Evolutionary conservation across 2,113 vertebrate genomes (phyloP).

Genomic region (Chamaetylas fuelleborni): DNA sequence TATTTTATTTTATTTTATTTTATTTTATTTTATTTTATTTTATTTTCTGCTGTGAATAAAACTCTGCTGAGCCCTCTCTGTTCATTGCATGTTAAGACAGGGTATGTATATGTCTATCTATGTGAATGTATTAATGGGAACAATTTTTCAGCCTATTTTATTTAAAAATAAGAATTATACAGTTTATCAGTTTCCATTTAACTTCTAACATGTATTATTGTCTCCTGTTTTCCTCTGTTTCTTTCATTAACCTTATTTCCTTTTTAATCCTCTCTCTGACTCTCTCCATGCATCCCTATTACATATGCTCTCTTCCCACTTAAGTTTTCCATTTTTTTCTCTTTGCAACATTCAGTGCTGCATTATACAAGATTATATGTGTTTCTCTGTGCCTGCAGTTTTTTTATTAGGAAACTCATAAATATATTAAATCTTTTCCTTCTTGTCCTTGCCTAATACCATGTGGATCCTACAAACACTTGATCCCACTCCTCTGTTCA

Average conservation of each 20-base stretch:
- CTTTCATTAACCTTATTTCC: neutral
- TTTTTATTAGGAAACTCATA: neutral
- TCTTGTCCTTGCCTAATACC: neutral
- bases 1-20: neutral
- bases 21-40: neutral
- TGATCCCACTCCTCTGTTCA: neutral
- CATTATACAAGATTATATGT: neutral
- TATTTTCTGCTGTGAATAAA: neutral
- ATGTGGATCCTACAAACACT: neutral
- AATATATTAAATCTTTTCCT: neutral
- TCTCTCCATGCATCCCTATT: neutral
- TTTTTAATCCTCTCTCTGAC: neutral
- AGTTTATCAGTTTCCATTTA: neutral
- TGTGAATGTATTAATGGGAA: neutral
- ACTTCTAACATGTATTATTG: neutral
- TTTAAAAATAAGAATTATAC: neutral
- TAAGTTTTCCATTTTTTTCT: neutral
- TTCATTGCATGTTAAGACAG: neutral
- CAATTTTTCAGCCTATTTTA: neutral
- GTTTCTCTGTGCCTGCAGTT: neutral
- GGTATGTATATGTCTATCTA: neutral
- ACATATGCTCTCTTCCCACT: neutral
- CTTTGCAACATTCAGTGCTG: neutral
- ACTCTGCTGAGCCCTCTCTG: neutral
- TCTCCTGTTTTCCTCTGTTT: neutral